Conservation (phyloP, 2,113 vertebrate species). For the Mesembrinibis cayennensis region DNA sequence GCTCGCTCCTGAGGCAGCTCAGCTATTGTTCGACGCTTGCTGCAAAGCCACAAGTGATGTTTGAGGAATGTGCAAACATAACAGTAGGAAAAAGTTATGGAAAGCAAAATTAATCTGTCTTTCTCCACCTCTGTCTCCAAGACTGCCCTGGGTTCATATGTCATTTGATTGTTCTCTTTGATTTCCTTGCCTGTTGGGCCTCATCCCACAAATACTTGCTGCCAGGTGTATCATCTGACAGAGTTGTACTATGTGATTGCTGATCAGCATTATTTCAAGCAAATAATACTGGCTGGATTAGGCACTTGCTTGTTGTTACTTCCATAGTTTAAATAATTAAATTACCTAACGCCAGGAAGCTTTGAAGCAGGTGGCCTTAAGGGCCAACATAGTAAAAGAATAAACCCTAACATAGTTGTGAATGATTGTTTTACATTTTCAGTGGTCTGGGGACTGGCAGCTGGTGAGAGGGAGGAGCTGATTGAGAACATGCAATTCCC, state of each 20-base stretch:
- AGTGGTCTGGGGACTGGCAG: background rate
- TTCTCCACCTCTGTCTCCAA: constrained; percentile 53
- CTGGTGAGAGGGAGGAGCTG: background rate
- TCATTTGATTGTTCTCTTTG: background rate
- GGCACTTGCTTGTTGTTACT: constrained; percentile 7
- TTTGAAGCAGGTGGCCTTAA: constrained; percentile 12
- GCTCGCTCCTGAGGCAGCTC: constrained; percentile 46
- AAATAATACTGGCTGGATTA: constrained; percentile 13
- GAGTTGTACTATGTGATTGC: background rate
- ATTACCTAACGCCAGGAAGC: constrained; percentile 16
- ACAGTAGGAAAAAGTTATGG: constrained; percentile 55
- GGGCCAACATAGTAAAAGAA: background rate
- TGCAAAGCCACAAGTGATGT: constrained; percentile 66
- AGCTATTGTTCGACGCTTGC: constrained; percentile 53
- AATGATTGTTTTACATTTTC: background rate
- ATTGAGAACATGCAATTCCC: background rate
- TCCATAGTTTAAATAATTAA: constrained; percentile 2
- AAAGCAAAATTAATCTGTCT: constrained; percentile 61
- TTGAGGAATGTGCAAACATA: constrained; percentile 65
- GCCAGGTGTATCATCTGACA: constrained; percentile 7
- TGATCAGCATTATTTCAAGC: constrained; percentile 17
- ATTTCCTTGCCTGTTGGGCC: background rate
- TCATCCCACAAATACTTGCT: constrained; percentile 14
- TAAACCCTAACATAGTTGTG: background rate
- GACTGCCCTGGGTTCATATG: background rate